phyloP scores from a whole-genome alignment of 1,140 invertebrate genomes.

The Gonioctena quinquepunctata region DNA sequence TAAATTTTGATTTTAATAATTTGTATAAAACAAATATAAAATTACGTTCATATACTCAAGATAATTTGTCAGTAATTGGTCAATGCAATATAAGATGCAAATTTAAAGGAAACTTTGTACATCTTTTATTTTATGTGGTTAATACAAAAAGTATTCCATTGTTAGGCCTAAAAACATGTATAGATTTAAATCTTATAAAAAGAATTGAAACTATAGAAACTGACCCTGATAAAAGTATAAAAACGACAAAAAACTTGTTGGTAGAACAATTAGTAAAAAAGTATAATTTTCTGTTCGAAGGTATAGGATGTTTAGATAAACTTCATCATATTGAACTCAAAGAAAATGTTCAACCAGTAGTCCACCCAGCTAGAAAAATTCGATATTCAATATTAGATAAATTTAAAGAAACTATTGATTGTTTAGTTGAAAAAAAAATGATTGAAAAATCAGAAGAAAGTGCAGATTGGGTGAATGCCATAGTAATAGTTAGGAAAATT shows the following conservation, averaged over 20 bases:
- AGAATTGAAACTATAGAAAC: too few relatives aligned
- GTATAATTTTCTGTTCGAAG: not conserved
- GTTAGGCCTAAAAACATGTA: not conserved
- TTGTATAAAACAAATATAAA: not conserved
- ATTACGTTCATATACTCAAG: not conserved
- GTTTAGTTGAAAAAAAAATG: not conserved
- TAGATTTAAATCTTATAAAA: too few relatives aligned
- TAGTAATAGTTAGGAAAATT: slow-evolving; percentile 57
- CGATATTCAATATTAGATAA: not conserved
- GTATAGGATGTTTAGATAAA: not conserved
- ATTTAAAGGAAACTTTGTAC: not conserved
- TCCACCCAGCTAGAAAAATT: not conserved
- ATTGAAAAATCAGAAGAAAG: not conserved
- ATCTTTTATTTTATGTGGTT: not conserved
- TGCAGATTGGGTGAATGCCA: slow-evolving; percentile 57
- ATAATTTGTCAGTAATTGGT: not conserved
- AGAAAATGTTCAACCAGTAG: slow-evolving; percentile 30
- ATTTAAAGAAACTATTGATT: not conserved
- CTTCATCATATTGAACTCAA: slow-evolving; percentile 22
- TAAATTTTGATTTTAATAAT: not conserved
- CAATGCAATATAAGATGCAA: not conserved
- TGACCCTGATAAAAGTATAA: too few relatives aligned
- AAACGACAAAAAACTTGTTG: too few relatives aligned
- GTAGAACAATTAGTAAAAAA: too few relatives aligned
- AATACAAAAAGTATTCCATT: not conserved